phyloP scores from a whole-genome alignment of 2,797 vertebrate genomes.

The Tiaroga cobitis region DNA sequence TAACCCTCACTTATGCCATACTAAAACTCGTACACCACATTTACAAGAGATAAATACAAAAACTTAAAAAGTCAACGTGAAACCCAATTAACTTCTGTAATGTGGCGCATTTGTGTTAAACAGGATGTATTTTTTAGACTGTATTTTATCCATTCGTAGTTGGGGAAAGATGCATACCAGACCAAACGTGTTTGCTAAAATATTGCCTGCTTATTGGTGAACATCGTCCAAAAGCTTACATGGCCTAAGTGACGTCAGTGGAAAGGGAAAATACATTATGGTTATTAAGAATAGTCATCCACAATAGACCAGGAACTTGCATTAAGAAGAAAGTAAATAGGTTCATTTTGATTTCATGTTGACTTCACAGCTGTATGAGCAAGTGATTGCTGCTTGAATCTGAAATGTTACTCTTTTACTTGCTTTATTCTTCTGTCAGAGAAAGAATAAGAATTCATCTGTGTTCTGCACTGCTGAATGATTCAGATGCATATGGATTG shows the following conservation, averaged over 20 bases:
- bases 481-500: slow-evolving; percentile 56
- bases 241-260: neutral
- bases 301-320: neutral
- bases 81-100: neutral
- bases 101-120: neutral
- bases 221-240: neutral
- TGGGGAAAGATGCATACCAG: neutral
- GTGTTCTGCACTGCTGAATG: slow-evolving; percentile 47
- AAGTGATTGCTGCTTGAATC: neutral
- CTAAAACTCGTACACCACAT: slow-evolving; percentile 16
- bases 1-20: slow-evolving; percentile 7
- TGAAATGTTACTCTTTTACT: slow-evolving; percentile 29
- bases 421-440: slow-evolving; percentile 36
- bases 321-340: neutral
- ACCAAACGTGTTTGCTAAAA: neutral
- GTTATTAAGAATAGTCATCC: neutral
- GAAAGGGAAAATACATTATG: neutral
- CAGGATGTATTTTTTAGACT: neutral
- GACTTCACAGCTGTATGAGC: slow-evolving; percentile 1
- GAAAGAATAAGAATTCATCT: slow-evolving; percentile 53
- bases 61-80: neutral
- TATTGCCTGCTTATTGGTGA: neutral
- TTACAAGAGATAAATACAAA: slow-evolving; percentile 7
- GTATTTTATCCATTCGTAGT: neutral
- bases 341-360: neutral